These are phyloP conservation scores for Hemichromis elongatus DNA, from an alignment of 2,113 vertebrate species.

Conservation along the genomic window DNA sequence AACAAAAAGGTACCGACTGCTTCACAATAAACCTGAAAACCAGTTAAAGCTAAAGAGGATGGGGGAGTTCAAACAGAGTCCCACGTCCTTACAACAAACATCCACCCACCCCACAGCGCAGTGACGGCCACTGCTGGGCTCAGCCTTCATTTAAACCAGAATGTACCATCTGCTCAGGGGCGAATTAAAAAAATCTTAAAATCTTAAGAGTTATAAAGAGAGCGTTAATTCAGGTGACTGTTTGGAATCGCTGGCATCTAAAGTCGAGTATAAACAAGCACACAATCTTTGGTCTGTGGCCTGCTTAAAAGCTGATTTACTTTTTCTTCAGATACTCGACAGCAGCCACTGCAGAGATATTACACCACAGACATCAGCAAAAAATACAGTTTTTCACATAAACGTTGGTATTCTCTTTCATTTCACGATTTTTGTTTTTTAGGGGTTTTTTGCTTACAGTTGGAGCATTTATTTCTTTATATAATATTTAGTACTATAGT, in stretches of 20 bases:
- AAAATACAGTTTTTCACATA: neutral
- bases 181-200: neutral
- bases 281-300: neutral
- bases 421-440: no score
- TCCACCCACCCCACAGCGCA: neutral
- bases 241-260: neutral
- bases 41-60: neutral
- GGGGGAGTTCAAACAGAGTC: neutral
- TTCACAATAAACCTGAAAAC: neutral
- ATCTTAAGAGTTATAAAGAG: neutral
- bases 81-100: accelerated
- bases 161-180: neutral
- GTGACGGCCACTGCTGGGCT: neutral
- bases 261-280: neutral
- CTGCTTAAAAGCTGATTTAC: neutral
- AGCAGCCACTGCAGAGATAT: accelerated
- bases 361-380: neutral
- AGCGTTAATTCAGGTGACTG: neutral
- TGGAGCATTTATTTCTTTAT: neutral
- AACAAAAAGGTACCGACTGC: neutral
- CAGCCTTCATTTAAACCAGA: neutral
- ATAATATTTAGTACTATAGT: accelerated
- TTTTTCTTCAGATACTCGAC: neutral
- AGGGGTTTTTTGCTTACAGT: no score
- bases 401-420: accelerated